Percentiles rank a stretch among this genome's conserved stretches.
Evolutionary conservation across 2,888 invertebrate species (phyloP).

Genomic region (Acronicta alni): DNA sequence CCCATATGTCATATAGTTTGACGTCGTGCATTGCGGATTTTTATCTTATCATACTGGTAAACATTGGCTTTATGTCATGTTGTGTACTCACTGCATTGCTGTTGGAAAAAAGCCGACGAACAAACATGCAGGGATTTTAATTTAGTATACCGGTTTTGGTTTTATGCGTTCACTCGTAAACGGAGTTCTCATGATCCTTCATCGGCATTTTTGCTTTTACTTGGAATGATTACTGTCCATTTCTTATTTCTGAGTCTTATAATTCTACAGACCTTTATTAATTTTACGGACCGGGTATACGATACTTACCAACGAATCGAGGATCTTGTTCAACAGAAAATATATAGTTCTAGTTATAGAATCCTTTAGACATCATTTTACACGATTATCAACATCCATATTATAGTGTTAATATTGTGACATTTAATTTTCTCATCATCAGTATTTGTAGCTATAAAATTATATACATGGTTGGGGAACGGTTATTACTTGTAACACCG

Average conservation of each 20-base stretch:
- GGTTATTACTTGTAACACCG: constrained; percentile 36
- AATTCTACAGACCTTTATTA: too few species aligned
- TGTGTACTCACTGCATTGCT: constrained; percentile 45
- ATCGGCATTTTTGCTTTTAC: too few species aligned
- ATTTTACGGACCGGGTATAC: too few species aligned
- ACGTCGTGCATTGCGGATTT: constrained; percentile 61
- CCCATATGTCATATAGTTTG: constrained; percentile 47
- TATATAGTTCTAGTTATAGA: too few species aligned
- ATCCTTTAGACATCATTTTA: too few species aligned
- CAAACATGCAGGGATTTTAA: constrained; percentile 31
- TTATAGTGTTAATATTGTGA: not conserved
- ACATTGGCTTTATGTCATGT: constrained; percentile 49
- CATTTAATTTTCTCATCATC: constrained; percentile 28
- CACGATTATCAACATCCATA: too few species aligned
- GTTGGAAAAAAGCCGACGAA: constrained; percentile 38
- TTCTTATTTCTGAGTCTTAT: too few species aligned
- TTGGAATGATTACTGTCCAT: not conserved
- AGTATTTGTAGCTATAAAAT: constrained; percentile 31
- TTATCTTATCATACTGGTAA: constrained; percentile 66
- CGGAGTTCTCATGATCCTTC: not conserved
- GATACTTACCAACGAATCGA: too few species aligned
- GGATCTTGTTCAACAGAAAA: too few species aligned
- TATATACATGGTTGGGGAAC: constrained; percentile 35
- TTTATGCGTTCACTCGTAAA: constrained; percentile 10
- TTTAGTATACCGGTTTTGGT: constrained; percentile 25